Conservation (phyloP, 2,797 vertebrate species). For the Premnoplex brunnescens region DNA sequence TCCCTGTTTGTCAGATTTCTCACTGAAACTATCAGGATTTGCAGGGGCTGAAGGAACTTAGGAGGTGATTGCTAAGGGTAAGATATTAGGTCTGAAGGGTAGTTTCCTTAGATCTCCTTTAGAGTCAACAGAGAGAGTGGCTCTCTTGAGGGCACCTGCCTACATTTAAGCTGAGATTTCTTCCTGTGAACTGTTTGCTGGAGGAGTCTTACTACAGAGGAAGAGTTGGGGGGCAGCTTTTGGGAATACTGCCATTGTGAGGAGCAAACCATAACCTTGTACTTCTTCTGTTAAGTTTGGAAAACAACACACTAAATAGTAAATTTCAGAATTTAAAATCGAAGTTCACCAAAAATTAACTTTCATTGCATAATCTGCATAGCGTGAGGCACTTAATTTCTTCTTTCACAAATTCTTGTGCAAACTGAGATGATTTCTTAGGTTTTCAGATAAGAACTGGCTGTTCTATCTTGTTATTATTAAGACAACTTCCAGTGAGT, state of each 20-base stretch:
- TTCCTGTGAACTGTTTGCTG: not conserved
- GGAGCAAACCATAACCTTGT: not conserved
- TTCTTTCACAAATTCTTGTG: not conserved
- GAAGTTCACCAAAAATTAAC: not conserved
- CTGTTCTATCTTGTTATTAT: not conserved
- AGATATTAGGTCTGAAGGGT: not conserved
- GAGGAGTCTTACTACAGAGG: not conserved
- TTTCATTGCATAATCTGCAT: not conserved
- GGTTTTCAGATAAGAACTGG: not conserved
- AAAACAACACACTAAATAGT: not conserved
- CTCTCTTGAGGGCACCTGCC: not conserved
- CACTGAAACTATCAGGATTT: not conserved
- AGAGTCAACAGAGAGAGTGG: accelerated
- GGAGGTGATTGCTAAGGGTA: not conserved
- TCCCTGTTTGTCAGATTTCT: not conserved
- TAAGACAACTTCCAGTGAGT: not conserved
- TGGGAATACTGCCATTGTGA: not conserved
- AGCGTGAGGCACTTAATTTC: not conserved
- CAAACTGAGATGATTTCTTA: not conserved
- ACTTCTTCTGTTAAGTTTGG: not conserved
- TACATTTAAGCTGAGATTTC: not conserved
- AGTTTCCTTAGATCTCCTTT: not conserved
- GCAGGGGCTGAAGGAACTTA: not conserved
- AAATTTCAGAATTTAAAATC: not conserved
- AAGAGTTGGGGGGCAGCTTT: not conserved